Evolutionary conservation across 2,113 vertebrate species (phyloP).

Genomic region (Clupea harengus): DNA sequence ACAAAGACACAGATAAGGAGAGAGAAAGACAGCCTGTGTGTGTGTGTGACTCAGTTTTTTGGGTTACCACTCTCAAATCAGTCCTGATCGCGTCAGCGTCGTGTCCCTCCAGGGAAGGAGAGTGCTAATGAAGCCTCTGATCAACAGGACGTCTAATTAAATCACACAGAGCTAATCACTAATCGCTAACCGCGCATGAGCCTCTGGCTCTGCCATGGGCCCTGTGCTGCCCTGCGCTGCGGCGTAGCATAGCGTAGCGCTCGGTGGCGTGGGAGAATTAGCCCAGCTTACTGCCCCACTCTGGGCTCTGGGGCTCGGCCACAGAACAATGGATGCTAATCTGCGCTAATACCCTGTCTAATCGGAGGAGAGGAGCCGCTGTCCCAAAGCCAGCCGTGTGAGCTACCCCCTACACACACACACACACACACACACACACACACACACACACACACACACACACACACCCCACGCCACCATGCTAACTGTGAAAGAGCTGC

Average conservation of each 20-base stretch:
- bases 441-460: neutral
- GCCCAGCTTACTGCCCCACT: conserved; percentile 22
- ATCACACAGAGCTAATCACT: conserved; percentile 57
- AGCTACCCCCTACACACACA: neutral
- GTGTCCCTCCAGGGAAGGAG: neutral
- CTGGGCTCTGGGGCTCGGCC: conserved; percentile 33
- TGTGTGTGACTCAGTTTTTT: neutral
- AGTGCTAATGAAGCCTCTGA: conserved; percentile 45
- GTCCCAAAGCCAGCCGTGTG: conserved; percentile 37
- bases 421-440: too few species aligned
- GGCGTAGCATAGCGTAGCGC: neutral
- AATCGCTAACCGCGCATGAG: neutral
- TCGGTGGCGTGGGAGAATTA: neutral
- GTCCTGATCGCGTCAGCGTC: neutral
- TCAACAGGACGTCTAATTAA: conserved; percentile 62
- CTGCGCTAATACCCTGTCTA: conserved; percentile 65
- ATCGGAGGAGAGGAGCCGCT: conserved; percentile 42
- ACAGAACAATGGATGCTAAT: conserved; percentile 66
- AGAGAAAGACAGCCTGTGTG: neutral
- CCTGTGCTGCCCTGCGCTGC: neutral
- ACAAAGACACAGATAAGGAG: neutral
- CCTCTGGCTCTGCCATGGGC: neutral
- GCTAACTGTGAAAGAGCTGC: neutral
- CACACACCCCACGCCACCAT: conserved; percentile 23
- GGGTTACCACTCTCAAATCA: neutral